Evolutionary conservation across 1,140 invertebrate species (phyloP), one percentile per base, ranked within the genome.

Genomic region (Trichonephila clavipes): DNA sequence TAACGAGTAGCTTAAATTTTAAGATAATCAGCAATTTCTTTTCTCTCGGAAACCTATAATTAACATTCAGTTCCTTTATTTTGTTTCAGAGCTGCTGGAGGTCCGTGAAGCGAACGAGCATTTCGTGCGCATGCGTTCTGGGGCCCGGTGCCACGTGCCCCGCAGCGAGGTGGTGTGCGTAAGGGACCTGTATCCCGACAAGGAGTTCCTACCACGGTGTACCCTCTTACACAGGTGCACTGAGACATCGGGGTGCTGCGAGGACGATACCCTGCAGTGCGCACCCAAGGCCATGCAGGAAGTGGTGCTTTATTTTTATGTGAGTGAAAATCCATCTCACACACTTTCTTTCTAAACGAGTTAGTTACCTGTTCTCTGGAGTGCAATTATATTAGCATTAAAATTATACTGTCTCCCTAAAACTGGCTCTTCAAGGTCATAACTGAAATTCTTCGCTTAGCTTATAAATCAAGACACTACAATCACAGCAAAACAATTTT

Each of bases 171-270:
- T 95, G n/a, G 88, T 95, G 10, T 94, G 94, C 24, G 94, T 94
- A 8, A 89, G 94, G n/a, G 87, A 82, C 14, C 58, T 92, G 2
- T 94, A 95, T 64, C 94, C 94, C 18, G 90, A 90, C 2, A 95
- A 94, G 72, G 92, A 94, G 18, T 92, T 94, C 64, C 82, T 94
- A 19, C 94, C 94, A 16, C 40, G 94, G 2, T 94, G 92, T 19
- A 95, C 94, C 12, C 82, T 95, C 3, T 69, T 95, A 21, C 94
- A 95, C 91, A 94, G 94, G 72, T 95, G 94, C 81, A 81, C 77
- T 7, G 94, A 95, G 28, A 59, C 19, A 0, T 93, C 94, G 0
- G 94, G 94, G n/a, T 95, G 94, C 81, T 95, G 94, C 85, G 51
- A 86, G 18, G 59, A 94, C n/a, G 94, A 93, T 16, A 90, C 34